A percentile compares a stretch with the other conserved stretches of the same genome.
These are phyloP conservation scores for Euzophera pinguis DNA, from an alignment of 2,888 invertebrate genomes.

Conservation along the genomic window DNA sequence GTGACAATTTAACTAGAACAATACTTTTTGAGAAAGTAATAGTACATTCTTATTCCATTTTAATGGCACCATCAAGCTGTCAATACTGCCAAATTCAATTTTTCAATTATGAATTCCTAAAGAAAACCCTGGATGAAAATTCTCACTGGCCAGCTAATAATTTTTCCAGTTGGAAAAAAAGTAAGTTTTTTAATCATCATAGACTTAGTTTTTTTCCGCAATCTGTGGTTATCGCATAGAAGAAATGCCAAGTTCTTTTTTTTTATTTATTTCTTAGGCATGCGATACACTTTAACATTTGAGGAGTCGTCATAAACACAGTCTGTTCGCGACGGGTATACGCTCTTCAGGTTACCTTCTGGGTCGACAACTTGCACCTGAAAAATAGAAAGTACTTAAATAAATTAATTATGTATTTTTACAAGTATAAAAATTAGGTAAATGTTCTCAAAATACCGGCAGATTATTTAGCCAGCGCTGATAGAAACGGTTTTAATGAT, in stretches of 20 bases:
- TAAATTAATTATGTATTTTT: no score
- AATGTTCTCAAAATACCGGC: no score
- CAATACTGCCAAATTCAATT: not conserved
- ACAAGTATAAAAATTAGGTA: no score
- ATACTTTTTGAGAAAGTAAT: constrained; percentile 9
- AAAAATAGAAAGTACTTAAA: constrained; percentile 19
- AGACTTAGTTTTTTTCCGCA: no score
- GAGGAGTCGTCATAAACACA: constrained; percentile 73
- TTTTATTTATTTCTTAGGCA: constrained; percentile 45
- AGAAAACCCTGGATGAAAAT: not conserved
- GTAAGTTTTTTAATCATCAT: not conserved
- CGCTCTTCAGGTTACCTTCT: constrained; percentile 85
- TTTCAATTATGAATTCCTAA: no score
- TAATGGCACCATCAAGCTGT: not conserved
- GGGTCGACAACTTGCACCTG: constrained; percentile 86
- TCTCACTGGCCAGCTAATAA: not conserved
- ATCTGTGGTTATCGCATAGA: no score
- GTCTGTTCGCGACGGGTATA: constrained; percentile 89
- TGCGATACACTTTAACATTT: constrained; percentile 54
- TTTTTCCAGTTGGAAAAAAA: not conserved
- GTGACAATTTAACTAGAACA: not conserved
- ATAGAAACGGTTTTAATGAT: no score
- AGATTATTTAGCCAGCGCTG: no score
- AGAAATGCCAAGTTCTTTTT: not conserved
- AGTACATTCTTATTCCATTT: not conserved